Percentiles rank a stretch among this genome's conserved stretches.
Conservation (phyloP, 2,888 invertebrate genomes). For the Hylaea fasciaria region DNA sequence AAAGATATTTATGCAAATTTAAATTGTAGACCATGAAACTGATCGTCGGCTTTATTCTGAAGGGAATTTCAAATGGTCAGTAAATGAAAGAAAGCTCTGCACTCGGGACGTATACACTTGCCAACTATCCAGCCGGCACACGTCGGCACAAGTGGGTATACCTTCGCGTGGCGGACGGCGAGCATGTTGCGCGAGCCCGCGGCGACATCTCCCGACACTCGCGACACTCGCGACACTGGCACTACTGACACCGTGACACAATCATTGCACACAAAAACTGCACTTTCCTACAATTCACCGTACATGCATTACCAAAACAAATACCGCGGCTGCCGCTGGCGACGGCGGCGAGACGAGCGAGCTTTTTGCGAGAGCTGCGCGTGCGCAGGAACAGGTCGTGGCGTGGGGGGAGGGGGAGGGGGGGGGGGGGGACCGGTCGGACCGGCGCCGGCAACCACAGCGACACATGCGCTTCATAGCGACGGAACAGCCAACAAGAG, state of each 20-base stretch:
- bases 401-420: constrained; percentile 27
- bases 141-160: constrained; percentile 38
- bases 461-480: neutral
- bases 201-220: constrained; percentile 56
- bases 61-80: too few relatives aligned
- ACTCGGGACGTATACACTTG: neutral
- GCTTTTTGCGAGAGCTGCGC: constrained; percentile 54
- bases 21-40: too few relatives aligned
- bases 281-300: constrained; percentile 39
- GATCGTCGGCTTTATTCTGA: too few relatives aligned
- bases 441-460: constrained; percentile 34
- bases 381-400: constrained; percentile 30
- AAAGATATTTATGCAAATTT: too few relatives aligned
- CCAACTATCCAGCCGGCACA: neutral
- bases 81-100: neutral
- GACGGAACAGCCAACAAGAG: neutral
- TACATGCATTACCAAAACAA: constrained; percentile 53
- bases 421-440: constrained; percentile 41
- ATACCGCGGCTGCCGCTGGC: constrained; percentile 43
- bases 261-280: constrained; percentile 41
- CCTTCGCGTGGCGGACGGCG: constrained; percentile 75
- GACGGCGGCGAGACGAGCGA: constrained; percentile 42
- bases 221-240: constrained; percentile 26
- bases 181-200: constrained; percentile 59
- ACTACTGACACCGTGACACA: constrained; percentile 30